A percentile compares a stretch with the other conserved stretches of the same genome.
phyloP scores from a whole-genome alignment of 1,140 invertebrate genomes.

The Parasteatoda tepidariorum region DNA sequence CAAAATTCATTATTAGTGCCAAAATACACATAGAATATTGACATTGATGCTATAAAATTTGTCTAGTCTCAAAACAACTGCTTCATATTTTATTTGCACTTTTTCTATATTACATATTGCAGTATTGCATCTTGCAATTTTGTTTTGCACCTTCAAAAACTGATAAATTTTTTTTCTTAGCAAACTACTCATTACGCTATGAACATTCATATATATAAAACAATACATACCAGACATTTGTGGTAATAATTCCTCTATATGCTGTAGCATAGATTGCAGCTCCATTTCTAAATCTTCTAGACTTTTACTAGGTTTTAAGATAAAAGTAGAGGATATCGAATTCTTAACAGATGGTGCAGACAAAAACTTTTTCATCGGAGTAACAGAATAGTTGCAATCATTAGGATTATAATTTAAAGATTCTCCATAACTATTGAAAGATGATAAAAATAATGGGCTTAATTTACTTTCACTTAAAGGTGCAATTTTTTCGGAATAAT shows the following conservation, averaged over 20 bases:
- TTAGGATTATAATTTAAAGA: background rate
- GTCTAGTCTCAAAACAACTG: too few relatives aligned
- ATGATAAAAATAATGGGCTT: constrained; percentile 27
- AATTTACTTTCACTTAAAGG: constrained; percentile 23
- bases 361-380: background rate
- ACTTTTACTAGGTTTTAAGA: constrained; percentile 12
- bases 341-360: constrained; percentile 4
- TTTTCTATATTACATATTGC: too few relatives aligned
- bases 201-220: background rate
- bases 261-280: constrained; percentile 32
- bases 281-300: constrained; percentile 36
- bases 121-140: too few relatives aligned
- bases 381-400: background rate
- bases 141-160: too few relatives aligned
- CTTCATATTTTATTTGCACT: too few relatives aligned
- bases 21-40: too few relatives aligned
- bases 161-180: too few relatives aligned
- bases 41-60: too few relatives aligned
- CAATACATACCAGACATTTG: constrained; percentile 25
- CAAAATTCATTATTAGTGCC: too few relatives aligned
- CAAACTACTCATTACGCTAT: too few relatives aligned
- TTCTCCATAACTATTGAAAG: background rate
- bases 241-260: constrained; percentile 33
- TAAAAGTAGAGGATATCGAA: constrained; percentile 1
- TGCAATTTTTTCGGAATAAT: constrained; percentile 5